Conservation (phyloP, 2,113 vertebrate genomes). For the Gadus macrocephalus region DNA sequence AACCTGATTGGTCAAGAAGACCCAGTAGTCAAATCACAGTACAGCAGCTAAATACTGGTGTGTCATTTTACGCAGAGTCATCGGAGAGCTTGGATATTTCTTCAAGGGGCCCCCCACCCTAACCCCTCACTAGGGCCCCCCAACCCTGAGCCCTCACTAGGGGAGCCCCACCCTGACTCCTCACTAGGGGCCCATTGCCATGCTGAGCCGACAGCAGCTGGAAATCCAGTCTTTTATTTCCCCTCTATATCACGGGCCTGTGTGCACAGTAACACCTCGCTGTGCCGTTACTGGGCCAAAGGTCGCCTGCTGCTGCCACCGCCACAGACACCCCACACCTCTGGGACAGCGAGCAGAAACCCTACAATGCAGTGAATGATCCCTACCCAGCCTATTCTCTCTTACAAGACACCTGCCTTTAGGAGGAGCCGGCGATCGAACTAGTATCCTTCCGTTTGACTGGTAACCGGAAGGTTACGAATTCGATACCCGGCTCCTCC, state of each 20-base stretch:
- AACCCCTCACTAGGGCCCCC: neutral
- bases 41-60: no score
- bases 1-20: no score
- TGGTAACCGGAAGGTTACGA: no score
- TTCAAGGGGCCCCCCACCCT: slow-evolving; percentile 6
- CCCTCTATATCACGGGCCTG: slow-evolving; percentile 42
- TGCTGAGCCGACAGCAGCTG: slow-evolving; percentile 54
- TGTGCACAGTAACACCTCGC: slow-evolving; percentile 36
- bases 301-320: slow-evolving; percentile 47
- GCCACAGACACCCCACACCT: neutral
- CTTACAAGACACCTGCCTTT: no score
- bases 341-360: neutral
- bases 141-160: neutral
- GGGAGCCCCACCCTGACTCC: slow-evolving; percentile 9
- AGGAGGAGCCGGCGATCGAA: slow-evolving; percentile 32
- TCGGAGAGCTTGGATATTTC: no score
- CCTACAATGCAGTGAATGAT: no score
- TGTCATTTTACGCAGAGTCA: no score
- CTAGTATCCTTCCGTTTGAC: slow-evolving; percentile 2
- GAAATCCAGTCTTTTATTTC: slow-evolving; percentile 59
- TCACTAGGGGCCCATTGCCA: slow-evolving; percentile 13
- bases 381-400: no score
- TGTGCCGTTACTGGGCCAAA: slow-evolving; percentile 59
- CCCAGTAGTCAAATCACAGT: no score
- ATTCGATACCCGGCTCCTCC: no score